Base-by-base conservation (phyloP, 2,888 invertebrate species). In the Apodemia duryi region DNA sequence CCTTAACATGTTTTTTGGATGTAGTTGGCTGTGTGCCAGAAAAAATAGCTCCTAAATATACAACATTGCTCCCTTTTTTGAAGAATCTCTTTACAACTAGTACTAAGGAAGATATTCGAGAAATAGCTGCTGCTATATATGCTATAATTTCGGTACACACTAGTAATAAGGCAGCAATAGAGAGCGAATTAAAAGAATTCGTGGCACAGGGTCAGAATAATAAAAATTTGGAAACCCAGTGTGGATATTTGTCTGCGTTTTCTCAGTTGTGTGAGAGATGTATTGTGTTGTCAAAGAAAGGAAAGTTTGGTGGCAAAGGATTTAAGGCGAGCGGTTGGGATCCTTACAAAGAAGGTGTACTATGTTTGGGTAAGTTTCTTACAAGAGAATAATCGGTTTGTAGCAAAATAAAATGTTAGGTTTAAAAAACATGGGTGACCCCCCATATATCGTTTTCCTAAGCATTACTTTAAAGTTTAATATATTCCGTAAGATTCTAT, bases 11-110 rank as follows among this genome's bases (percentile, higher is more conserved):
- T 73, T 92, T 98, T 77, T 90, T 97, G 72, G 98, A 98, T 85
- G 92, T 97, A 32, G 92, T 97, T n/a, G 97, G 97, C 54, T 96
- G 96, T 68, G 94, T 96, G 10, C 96, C 97, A 0, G 93, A 95
- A 32, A 86, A 94, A 66, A 93, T 97, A 75, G 93, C 95, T 0
- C 77, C 93, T 46, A 93, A 94, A 69, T 94, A 96, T 78, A 85
- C 93, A 2, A 93, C 90, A 46, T 93, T 96, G 28, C 77, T 95
- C 13, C 92, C 93, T 6, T 96, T 95, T 93, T 80, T 96, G 1
- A 88, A 93, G 74, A 93, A 93, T 67, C 84, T 95, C 1, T 89
- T 96, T 64, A 94, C 93, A 21, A 95, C 95, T 62, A 90, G 86
- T 70, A 95, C 95, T 7, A 96, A 95, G 72, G 96, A 97, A 81